Evolutionary conservation across 2,797 vertebrate species (phyloP).

Genomic region (Rhinogobio ventralis): DNA sequence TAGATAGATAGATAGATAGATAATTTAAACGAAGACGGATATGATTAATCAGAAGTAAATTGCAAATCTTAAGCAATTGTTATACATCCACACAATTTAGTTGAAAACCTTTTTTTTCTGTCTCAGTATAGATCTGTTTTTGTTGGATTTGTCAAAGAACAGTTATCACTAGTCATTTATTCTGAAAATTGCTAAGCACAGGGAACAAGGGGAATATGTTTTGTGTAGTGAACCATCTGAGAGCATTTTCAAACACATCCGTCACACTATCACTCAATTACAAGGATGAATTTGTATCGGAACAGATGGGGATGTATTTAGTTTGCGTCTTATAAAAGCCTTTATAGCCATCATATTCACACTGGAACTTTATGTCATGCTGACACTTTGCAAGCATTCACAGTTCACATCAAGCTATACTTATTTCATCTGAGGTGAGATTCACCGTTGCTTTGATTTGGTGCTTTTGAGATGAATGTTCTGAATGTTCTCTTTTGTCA

Average conservation of each 20-base stretch:
- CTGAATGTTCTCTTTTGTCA: neutral
- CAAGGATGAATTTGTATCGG: conserved; percentile 6
- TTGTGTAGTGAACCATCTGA: neutral
- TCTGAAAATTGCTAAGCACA: neutral
- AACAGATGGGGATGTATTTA: conserved; percentile 21
- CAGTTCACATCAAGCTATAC: neutral
- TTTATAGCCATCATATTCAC: conserved; percentile 24
- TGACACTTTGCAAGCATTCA: neutral
- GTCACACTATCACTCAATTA: conserved; percentile 35
- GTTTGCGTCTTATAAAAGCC: conserved; percentile 4
- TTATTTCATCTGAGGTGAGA: neutral
- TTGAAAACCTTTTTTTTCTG: neutral
- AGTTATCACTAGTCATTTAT: conserved; percentile 13
- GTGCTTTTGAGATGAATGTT: neutral
- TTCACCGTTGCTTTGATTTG: neutral
- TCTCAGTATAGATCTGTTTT: neutral
- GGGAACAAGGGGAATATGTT: conserved; percentile 16
- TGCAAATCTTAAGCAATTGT: neutral
- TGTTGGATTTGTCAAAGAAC: conserved; percentile 7
- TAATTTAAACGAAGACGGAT: neutral
- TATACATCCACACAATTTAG: neutral
- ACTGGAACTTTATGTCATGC: neutral
- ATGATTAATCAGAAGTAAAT: neutral
- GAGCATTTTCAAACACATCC: conserved; percentile 23
- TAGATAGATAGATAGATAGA: no score